Evolutionary conservation across 2,113 vertebrate genomes (phyloP), one percentile per base, ranked within the genome.

Genomic region (Sinocyclocheilus maitianheensis): DNA sequence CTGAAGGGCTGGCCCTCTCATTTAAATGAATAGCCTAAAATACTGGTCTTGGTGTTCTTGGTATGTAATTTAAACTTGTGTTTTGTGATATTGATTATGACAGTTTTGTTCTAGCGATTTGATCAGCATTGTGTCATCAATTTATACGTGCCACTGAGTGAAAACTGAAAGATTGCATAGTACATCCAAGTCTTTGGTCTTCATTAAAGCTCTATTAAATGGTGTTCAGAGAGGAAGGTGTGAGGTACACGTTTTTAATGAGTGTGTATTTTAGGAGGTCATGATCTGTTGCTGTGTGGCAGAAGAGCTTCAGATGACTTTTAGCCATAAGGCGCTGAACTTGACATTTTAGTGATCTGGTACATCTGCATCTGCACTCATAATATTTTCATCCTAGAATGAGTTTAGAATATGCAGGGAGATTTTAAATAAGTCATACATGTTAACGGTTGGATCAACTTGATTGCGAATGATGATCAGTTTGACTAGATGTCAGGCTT

Each of bases 201-300:
- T 16, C 4, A 5, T 43, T 37, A 65, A 26, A 1, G 12, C 72
- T 81, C 40, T 5, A 20, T 62, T 43, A 80, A 43, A 18, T 62
- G 3, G 37, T 43, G 60, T 5, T 63, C 11, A 43, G 37, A 30
- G 40, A 67, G 79, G 24, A 67, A 26, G 40, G 62, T 67, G 60
- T 81, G 14, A 65, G 37, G 37, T 37, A 37, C 22, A 46, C n/a
- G 77, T 43, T 80, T 80, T 80, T 62, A 80, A 5, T 80, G 77
- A 43, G 3, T 63, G 11, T 3, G 58, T 80, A 63, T 80, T 63
- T 80, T 24, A 80, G 37, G 58, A 46, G 77, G 58, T 62, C 30
- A 16, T 62, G 18, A 26, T 48, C 46, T 48, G 46, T 48, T 48
- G 46, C 46, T 48, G 2, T 48, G 46, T 48, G 46, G 12, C 11